These are phyloP conservation scores for Centropristis striata DNA, from an alignment of 2,113 vertebrate species.

Conservation along the genomic window DNA sequence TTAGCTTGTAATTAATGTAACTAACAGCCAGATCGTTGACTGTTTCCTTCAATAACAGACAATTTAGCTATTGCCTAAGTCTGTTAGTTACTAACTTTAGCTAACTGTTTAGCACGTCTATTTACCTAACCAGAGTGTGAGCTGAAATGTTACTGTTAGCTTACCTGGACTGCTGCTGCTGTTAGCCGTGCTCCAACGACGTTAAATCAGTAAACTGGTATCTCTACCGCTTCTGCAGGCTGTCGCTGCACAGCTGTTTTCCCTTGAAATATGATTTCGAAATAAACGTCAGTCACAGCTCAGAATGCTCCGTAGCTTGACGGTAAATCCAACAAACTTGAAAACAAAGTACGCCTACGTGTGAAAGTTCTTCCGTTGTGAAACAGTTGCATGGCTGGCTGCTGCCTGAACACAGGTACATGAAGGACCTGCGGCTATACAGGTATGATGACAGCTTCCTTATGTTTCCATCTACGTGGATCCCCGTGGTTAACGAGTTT, in stretches of 20 bases:
- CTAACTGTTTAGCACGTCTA: not conserved
- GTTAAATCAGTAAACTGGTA: not conserved
- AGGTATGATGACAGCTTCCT: accelerated
- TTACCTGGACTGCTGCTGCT: constrained; percentile 25
- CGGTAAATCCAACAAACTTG: not conserved
- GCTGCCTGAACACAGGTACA: not conserved
- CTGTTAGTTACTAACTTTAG: not conserved
- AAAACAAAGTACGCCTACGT: not conserved
- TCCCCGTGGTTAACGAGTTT: not conserved
- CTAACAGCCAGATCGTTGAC: not conserved
- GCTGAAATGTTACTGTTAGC: not conserved
- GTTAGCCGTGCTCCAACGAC: not conserved
- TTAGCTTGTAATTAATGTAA: not conserved
- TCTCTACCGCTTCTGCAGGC: not conserved
- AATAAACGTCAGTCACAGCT: not conserved
- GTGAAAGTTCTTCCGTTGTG: not conserved
- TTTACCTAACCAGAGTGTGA: not conserved
- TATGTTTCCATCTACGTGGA: not conserved
- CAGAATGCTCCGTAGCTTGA: not conserved
- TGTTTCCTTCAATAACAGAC: not conserved
- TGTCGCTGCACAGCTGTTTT: not conserved
- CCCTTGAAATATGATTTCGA: not conserved
- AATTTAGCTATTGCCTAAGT: not conserved
- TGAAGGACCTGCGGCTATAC: not conserved
- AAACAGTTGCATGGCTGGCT: not conserved